These are phyloP conservation scores for Vollenhovia emeryi DNA, from an alignment of 1,140 invertebrate species.

Conservation along the genomic window DNA sequence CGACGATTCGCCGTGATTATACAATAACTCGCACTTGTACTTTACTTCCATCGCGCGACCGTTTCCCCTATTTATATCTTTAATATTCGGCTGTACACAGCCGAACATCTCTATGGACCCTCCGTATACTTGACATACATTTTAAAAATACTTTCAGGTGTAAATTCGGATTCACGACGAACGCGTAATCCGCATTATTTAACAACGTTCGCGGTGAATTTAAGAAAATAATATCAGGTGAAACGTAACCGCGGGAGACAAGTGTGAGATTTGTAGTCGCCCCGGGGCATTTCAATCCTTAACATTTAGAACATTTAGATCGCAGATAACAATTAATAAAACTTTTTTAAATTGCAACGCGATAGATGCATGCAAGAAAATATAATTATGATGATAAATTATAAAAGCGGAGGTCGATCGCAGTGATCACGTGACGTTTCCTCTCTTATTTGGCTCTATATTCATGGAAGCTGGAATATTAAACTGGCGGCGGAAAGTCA, in stretches of 20 bases:
- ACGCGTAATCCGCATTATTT: slow-evolving; percentile 64
- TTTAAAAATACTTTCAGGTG: slow-evolving; percentile 73
- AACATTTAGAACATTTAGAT: background rate
- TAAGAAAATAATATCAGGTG: background rate
- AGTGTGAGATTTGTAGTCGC: background rate
- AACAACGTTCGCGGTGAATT: slow-evolving; percentile 27
- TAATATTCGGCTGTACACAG: slow-evolving; percentile 62
- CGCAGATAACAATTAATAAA: background rate
- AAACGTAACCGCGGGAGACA: background rate
- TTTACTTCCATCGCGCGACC: slow-evolving; percentile 37
- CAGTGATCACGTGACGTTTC: background rate
- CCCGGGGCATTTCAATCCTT: background rate
- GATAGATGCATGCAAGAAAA: background rate
- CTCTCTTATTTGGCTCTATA: slow-evolving; percentile 16
- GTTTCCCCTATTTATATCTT: slow-evolving; percentile 71
- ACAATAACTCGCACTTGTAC: slow-evolving; percentile 41
- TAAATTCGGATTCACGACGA: slow-evolving; percentile 61
- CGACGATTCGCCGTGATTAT: background rate
- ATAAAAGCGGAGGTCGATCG: background rate
- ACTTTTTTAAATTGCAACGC: background rate
- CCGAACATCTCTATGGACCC: slow-evolving; percentile 67
- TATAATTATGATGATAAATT: slow-evolving; percentile 17
- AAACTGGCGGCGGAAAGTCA: slow-evolving; percentile 44
- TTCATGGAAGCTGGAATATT: slow-evolving; percentile 41
- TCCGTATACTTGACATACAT: slow-evolving; percentile 74